These are phyloP conservation scores for Notamacropus eugenii DNA, from an alignment of 2,797 vertebrate species.

Conservation along the genomic window DNA sequence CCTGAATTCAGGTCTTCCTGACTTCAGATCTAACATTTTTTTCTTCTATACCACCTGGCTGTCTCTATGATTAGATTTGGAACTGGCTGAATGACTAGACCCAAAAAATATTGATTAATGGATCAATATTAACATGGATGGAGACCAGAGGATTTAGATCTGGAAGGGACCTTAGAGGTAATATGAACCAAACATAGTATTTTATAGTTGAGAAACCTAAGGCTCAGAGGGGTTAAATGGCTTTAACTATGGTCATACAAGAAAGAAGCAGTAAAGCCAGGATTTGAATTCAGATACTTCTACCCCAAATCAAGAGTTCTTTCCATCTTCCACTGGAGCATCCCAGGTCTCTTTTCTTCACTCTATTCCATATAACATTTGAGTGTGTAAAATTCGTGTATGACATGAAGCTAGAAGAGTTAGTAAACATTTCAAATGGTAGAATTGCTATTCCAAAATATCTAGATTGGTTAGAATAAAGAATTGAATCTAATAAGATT, in stretches of 20 bases:
- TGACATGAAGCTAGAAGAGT: background rate
- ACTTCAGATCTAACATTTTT: background rate
- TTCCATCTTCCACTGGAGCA: background rate
- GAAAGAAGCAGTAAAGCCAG: background rate
- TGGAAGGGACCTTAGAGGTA: background rate
- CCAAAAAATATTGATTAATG: background rate
- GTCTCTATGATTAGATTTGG: background rate
- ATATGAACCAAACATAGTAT: background rate
- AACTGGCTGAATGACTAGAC: background rate
- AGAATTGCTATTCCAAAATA: background rate
- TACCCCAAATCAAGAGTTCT: background rate
- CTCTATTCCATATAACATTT: background rate
- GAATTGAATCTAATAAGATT: background rate
- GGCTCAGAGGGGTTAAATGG: background rate
- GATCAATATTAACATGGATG: background rate
- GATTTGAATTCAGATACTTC: background rate
- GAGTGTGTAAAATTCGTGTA: background rate
- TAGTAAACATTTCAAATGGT: background rate
- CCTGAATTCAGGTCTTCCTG: background rate
- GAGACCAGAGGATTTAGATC: background rate
- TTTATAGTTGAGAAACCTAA: background rate
- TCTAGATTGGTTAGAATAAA: background rate
- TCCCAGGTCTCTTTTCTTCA: background rate
- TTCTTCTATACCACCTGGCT: background rate
- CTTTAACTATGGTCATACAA: background rate